Conservation (phyloP, 1,140 invertebrate species). For the Elymnias hypermnestra region DNA sequence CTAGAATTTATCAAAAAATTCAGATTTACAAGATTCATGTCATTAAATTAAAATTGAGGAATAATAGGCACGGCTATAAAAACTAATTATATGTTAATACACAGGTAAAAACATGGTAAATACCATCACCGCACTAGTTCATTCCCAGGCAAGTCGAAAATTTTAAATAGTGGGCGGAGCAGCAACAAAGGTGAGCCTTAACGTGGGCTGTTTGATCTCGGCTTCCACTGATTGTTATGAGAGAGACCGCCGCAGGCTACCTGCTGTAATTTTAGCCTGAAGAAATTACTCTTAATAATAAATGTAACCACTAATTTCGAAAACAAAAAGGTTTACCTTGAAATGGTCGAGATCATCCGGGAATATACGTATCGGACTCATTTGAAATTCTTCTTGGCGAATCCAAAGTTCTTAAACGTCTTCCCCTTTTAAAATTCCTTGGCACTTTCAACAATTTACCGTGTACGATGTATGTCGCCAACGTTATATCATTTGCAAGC, state of each 20-base stretch:
- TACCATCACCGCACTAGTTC: constrained; percentile 57
- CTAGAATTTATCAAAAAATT: too few species aligned
- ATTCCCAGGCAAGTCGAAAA: constrained; percentile 57
- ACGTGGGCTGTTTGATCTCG: constrained; percentile 34
- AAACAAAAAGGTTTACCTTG: constrained; percentile 24
- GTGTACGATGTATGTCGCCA: constrained; percentile 41
- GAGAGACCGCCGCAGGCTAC: constrained; percentile 61
- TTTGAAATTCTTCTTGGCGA: constrained; percentile 6
- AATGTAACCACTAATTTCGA: constrained; percentile 51
- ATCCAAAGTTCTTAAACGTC: constrained; percentile 5
- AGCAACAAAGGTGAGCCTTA: constrained; percentile 38
- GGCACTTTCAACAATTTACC: constrained; percentile 41
- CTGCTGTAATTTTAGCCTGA: constrained; percentile 65
- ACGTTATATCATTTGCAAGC: constrained; percentile 57
- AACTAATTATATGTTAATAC: too few species aligned
- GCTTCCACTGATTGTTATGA: constrained; percentile 48
- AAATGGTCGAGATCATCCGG: constrained; percentile 18
- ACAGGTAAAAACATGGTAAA: too few species aligned
- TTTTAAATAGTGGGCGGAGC: constrained; percentile 70
- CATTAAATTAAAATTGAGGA: too few species aligned
- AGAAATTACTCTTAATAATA: constrained; percentile 74
- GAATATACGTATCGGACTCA: constrained; percentile 40
- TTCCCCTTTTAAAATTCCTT: constrained; percentile 40
- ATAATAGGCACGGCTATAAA: too few species aligned
- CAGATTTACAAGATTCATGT: too few species aligned